A percentile compares a stretch with the other conserved stretches of the same genome.
These are phyloP conservation scores for Adoxophyes honmai DNA, from an alignment of 1,140 invertebrate species.

Conservation along the genomic window DNA sequence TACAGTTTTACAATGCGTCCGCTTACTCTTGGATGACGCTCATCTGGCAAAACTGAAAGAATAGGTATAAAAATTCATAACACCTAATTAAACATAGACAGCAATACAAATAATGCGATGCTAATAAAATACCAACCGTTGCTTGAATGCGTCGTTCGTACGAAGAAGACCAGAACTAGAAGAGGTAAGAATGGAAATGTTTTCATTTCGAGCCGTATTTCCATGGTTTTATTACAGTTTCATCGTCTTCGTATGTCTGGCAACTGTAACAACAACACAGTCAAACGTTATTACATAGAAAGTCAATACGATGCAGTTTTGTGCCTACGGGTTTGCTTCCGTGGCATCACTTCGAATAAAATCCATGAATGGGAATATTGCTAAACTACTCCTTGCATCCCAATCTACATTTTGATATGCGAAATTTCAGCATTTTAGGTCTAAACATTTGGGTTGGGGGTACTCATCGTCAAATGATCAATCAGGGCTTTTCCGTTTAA, in stretches of 20 bases:
- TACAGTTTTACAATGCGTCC: constrained; percentile 60
- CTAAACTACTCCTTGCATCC: too few species aligned
- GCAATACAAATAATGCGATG: background rate
- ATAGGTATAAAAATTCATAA: background rate
- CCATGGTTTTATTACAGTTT: background rate
- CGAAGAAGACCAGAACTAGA: background rate
- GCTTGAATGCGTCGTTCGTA: background rate
- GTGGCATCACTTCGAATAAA: too few species aligned
- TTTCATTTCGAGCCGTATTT: constrained; percentile 1
- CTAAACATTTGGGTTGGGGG: too few species aligned
- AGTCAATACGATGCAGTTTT: too few species aligned
- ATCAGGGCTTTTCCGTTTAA: too few species aligned
- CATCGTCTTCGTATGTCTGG: background rate
- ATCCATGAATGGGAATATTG: too few species aligned
- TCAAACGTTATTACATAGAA: background rate
- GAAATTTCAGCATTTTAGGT: too few species aligned
- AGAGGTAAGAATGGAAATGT: background rate
- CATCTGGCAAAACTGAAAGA: constrained; percentile 35
- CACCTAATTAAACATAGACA: constrained; percentile 14
- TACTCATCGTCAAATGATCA: too few species aligned
- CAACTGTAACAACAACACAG: constrained; percentile 6
- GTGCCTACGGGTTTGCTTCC: too few species aligned
- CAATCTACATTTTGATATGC: too few species aligned
- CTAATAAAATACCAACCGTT: background rate
- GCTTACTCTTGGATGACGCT: constrained; percentile 36